Evolutionary conservation across 2,888 invertebrate genomes (phyloP).

Genomic region (Chorisops tibialis): DNA sequence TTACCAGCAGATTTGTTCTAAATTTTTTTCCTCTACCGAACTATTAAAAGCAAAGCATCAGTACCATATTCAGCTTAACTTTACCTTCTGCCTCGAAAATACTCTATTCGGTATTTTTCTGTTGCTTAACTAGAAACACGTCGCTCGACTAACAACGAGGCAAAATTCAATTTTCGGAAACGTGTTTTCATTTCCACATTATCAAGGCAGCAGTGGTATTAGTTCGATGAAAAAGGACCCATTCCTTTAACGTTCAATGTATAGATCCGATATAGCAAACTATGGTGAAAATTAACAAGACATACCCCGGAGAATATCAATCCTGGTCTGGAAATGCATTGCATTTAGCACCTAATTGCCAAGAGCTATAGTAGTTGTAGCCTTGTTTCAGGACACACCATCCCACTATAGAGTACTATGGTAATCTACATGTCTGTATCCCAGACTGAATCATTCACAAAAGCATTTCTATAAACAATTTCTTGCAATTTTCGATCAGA

Average conservation of each 20-base stretch:
- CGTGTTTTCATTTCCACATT: constrained; percentile 28
- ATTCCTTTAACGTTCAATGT: no score
- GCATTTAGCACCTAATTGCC: constrained; percentile 28
- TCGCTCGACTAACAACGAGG: constrained; percentile 18
- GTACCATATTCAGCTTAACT: no score
- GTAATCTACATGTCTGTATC: no score
- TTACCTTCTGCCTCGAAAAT: not conserved
- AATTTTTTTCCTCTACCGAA: no score
- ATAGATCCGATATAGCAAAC: no score
- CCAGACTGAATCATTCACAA: no score
- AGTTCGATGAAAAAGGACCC: not conserved
- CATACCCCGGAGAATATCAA: constrained; percentile 8
- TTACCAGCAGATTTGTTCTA: no score
- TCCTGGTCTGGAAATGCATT: constrained; percentile 20
- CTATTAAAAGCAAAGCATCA: no score
- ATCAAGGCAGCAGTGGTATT: constrained; percentile 22
- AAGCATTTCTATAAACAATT: no score
- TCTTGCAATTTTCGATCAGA: no score
- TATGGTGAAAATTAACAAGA: constrained; percentile 21
- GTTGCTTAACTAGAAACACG: constrained; percentile 17
- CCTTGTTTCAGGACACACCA: no score
- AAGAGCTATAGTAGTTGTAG: not conserved
- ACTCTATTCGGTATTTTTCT: not conserved
- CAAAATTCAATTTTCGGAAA: constrained; percentile 25
- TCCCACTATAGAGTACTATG: no score